phyloP scores from a whole-genome alignment of 2,888 invertebrate species.

The Eilema griseolum region DNA sequence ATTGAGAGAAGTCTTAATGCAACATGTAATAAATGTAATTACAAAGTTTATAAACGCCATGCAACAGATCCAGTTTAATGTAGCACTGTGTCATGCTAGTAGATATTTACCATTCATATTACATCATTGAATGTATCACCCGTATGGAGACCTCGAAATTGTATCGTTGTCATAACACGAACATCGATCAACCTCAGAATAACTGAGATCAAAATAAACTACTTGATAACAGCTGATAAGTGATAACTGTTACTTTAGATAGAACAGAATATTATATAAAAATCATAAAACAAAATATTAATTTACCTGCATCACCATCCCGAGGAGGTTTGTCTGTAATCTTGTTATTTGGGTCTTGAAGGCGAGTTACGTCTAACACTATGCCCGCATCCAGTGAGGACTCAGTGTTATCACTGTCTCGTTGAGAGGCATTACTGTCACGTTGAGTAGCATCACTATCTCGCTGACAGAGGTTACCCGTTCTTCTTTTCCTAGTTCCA shows the following conservation, averaged over 20 bases:
- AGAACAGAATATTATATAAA: constrained; percentile 22
- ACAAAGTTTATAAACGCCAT: neutral
- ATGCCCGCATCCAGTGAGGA: constrained; percentile 79
- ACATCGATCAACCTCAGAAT: constrained; percentile 70
- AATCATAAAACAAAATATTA: constrained; percentile 17
- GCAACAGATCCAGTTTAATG: constrained; percentile 9
- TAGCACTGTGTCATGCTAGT: constrained; percentile 48
- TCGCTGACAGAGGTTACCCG: constrained; percentile 90
- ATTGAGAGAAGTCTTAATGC: neutral
- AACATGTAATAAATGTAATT: neutral
- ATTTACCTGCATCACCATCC: constrained; percentile 73
- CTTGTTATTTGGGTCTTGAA: constrained; percentile 67
- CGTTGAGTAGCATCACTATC: constrained; percentile 77
- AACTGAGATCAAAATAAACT: constrained; percentile 60
- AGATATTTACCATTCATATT: constrained; percentile 49
- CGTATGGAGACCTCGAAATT: constrained; percentile 55
- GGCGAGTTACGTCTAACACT: constrained; percentile 75
- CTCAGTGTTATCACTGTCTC: constrained; percentile 67
- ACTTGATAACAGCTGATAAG: constrained; percentile 52
- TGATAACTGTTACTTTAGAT: constrained; percentile 32
- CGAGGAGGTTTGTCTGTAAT: constrained; percentile 59
- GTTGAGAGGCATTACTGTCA: constrained; percentile 76
- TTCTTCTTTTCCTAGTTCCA: constrained; percentile 92
- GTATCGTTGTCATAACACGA: constrained; percentile 45
- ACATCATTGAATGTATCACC: constrained; percentile 55